Conservation (phyloP, 2,888 invertebrate genomes). For the Eupithecia subumbrata region DNA sequence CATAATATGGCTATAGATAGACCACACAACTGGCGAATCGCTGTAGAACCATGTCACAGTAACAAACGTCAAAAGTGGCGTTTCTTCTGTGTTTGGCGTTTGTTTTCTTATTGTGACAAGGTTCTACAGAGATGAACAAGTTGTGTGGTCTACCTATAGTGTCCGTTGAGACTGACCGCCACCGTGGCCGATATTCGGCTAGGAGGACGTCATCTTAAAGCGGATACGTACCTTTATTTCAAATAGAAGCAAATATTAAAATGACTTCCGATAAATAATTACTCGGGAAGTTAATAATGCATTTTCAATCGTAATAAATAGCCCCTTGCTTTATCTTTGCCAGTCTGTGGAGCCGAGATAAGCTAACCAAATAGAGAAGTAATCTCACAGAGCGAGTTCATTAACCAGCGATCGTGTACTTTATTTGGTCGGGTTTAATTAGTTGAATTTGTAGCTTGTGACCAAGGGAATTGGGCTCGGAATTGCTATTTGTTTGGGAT, state of each 20-base stretch:
- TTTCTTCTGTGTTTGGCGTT: too few species aligned
- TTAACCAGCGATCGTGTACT: slow-evolving; percentile 28
- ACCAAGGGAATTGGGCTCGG: not conserved
- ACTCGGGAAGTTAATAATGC: not conserved
- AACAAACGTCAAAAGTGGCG: too few species aligned
- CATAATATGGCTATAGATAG: too few species aligned
- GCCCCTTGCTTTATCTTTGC: not conserved
- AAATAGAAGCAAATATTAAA: not conserved
- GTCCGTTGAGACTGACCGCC: too few species aligned
- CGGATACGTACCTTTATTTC: too few species aligned
- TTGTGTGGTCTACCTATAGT: too few species aligned
- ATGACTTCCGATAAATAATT: not conserved
- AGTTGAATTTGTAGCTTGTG: slow-evolving; percentile 8
- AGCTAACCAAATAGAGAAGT: slow-evolving; percentile 78
- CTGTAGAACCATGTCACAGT: too few species aligned
- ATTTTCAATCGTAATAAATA: not conserved
- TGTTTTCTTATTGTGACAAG: too few species aligned
- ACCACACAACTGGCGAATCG: too few species aligned
- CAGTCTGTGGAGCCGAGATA: slow-evolving; percentile 65
- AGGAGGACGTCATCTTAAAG: too few species aligned
- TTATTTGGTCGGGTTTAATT: slow-evolving; percentile 26
- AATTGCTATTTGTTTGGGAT: slow-evolving; percentile 3
- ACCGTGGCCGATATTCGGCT: too few species aligned
- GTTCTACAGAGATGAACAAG: too few species aligned
- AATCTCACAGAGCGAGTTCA: slow-evolving; percentile 60